A percentile compares a stretch with the other conserved stretches of the same genome.
phyloP scores from a whole-genome alignment of 2,113 vertebrate genomes.

The Illadopsis cleaveri region DNA sequence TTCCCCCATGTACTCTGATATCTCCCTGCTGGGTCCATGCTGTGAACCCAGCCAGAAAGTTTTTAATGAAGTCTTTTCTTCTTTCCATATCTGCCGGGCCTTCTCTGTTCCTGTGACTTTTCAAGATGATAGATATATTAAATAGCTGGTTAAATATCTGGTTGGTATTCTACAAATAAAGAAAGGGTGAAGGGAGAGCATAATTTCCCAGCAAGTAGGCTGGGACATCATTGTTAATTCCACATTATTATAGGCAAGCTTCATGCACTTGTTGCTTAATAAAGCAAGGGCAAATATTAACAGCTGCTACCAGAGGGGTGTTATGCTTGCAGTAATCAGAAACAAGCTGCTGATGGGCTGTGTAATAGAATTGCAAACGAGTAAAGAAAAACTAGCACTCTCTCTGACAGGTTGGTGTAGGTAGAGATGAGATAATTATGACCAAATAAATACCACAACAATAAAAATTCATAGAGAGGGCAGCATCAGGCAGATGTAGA shows the following conservation, averaged over 20 bases:
- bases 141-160: neutral
- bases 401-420: conserved; percentile 19
- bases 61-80: neutral
- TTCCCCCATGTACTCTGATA: neutral
- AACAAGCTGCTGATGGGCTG: conserved; percentile 4
- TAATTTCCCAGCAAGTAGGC: neutral
- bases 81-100: neutral
- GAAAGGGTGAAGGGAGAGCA: neutral
- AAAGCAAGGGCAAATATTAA: conserved; percentile 42
- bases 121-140: neutral
- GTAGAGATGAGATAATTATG: conserved; percentile 39
- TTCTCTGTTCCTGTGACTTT: neutral
- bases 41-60: neutral
- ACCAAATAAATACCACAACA: conserved; percentile 32
- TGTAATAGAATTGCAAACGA: conserved; percentile 43
- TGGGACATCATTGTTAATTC: neutral
- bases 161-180: neutral
- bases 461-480: conserved; percentile 29
- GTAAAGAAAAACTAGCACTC: conserved; percentile 1
- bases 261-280: conserved; percentile 41
- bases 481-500: neutral
- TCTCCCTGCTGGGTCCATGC: neutral
- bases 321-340: neutral
- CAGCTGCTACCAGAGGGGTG: neutral
- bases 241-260: neutral